A percentile compares a stretch with the other conserved stretches of the same genome.
phyloP scores from a whole-genome alignment of 2,797 vertebrate species.

The Myoxocephalus aenaeus region DNA sequence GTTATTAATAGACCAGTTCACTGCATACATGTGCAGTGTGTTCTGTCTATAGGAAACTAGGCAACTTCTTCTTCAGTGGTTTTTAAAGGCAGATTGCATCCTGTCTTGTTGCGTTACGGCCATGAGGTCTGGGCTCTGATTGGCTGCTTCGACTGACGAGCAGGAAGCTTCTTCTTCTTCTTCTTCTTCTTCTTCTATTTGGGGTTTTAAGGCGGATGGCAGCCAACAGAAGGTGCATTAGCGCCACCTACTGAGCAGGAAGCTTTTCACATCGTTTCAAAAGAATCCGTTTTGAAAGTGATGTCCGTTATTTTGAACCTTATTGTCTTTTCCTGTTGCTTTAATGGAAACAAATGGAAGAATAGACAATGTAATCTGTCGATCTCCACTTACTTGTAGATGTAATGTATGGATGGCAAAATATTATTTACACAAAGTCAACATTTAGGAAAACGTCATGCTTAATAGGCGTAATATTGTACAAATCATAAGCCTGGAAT shows the following conservation, averaged over 20 bases:
- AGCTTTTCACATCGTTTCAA: not conserved
- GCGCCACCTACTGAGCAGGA: slow-evolving; percentile 5
- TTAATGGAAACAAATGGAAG: not conserved
- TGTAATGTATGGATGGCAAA: not conserved
- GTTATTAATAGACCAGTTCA: slow-evolving; percentile 29
- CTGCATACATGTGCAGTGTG: not conserved
- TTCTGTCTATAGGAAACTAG: not conserved
- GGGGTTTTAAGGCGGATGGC: too few relatives aligned
- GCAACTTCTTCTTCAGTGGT: too few relatives aligned
- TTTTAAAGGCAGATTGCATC: too few relatives aligned
- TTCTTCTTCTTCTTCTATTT: too few relatives aligned
- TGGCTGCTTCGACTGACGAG: slow-evolving; percentile 44
- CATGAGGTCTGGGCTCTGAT: slow-evolving; percentile 42
- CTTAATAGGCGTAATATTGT: not conserved
- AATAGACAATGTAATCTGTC: not conserved
- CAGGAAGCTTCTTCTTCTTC: too few relatives aligned
- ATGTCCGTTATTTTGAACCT: not conserved
- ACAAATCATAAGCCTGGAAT: not conserved
- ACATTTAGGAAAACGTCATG: not conserved
- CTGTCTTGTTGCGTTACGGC: too few relatives aligned
- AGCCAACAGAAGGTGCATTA: too few relatives aligned
- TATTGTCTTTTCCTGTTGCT: not conserved
- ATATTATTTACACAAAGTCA: not conserved
- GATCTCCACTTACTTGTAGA: not conserved
- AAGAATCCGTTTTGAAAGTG: not conserved